Evolutionary conservation across 1,140 invertebrate genomes (phyloP).

Genomic region (Temnothorax nylanderi): DNA sequence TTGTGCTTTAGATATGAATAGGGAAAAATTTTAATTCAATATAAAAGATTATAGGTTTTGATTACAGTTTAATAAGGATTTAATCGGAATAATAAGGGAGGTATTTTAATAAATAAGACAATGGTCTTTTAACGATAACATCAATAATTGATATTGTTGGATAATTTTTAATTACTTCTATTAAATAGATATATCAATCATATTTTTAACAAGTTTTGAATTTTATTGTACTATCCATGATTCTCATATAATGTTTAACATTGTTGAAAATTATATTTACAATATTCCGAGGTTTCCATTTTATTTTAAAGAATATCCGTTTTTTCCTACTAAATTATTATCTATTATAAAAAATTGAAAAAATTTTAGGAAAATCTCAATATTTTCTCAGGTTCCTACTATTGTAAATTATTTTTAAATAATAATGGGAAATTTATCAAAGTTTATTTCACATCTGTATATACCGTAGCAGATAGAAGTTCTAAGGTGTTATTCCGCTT

Average conservation of each 20-base stretch:
- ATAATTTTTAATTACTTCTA: not conserved
- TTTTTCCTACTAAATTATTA: not conserved
- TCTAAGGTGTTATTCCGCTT: constrained; percentile 36
- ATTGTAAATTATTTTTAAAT: not conserved
- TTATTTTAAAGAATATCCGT: not conserved
- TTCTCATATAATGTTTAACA: not conserved
- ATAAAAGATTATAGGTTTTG: not conserved
- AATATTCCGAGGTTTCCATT: not conserved
- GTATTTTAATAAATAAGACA: not conserved
- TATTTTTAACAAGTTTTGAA: not conserved
- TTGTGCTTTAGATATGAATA: not conserved
- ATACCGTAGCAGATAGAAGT: not conserved
- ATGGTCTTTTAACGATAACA: not conserved
- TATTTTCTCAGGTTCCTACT: not conserved
- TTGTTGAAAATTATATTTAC: not conserved
- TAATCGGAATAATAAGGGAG: not conserved
- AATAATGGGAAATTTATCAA: constrained; percentile 7
- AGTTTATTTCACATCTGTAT: constrained; percentile 14
- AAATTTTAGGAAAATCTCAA: not conserved
- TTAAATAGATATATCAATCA: not conserved
- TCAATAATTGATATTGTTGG: not conserved
- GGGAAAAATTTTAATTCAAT: not conserved
- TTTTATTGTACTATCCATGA: not conserved
- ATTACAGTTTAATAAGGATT: not conserved
- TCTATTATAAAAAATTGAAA: not conserved